Percentiles rank a stretch among this genome's conserved stretches.
Evolutionary conservation across 2,888 invertebrate species (phyloP).

Genomic region (Lamproptera curius): DNA sequence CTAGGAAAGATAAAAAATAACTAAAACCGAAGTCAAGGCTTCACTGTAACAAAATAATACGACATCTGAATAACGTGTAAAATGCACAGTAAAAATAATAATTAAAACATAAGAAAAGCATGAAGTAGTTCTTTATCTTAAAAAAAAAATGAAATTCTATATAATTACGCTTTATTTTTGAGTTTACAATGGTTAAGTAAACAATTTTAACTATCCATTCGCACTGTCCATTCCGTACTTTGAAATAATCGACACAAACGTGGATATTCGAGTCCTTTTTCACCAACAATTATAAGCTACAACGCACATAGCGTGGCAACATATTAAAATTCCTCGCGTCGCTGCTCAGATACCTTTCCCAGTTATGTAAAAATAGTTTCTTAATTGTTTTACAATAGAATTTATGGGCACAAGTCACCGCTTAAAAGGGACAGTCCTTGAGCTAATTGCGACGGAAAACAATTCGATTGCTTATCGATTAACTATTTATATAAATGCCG

Average conservation of each 20-base stretch:
- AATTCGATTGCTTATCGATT: conserved; percentile 45
- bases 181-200: too few relatives aligned
- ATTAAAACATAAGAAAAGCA: too few relatives aligned
- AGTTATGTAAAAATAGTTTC: conserved; percentile 19
- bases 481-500: conserved; percentile 35
- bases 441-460: conserved; percentile 40
- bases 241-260: background rate
- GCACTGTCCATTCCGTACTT: conserved; percentile 8
- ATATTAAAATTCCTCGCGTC: conserved; percentile 15
- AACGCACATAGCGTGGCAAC: conserved; percentile 11
- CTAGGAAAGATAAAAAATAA: too few relatives aligned
- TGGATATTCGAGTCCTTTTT: conserved; percentile 25
- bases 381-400: conserved; percentile 12
- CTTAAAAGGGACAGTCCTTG: conserved; percentile 42
- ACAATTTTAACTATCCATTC: conserved; percentile 34
- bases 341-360: conserved; percentile 18
- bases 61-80: too few relatives aligned
- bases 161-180: too few relatives aligned
- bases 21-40: too few relatives aligned
- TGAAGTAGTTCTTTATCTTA: too few relatives aligned
- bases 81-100: too few relatives aligned
- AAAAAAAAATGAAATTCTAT: too few relatives aligned
- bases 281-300: conserved; percentile 32
- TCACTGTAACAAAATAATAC: too few relatives aligned
- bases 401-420: conserved; percentile 17